Conservation (phyloP, 92 coral and sea anemone genomes). For the Isaurus tuberculatus region DNA sequence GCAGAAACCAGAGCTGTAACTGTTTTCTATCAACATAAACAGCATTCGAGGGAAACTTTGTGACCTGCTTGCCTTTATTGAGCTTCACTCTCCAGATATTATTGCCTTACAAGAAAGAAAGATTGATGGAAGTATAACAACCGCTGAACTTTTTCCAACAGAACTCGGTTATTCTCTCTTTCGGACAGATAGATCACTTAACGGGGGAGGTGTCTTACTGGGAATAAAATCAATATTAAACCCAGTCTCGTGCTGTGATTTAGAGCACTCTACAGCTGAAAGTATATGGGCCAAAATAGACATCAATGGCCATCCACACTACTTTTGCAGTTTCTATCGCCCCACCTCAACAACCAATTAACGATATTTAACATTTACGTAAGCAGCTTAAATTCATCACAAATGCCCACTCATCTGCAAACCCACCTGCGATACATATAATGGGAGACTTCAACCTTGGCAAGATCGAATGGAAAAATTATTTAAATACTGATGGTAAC, state of each 20-base stretch:
- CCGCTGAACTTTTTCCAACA: neutral
- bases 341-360: constrained; percentile 43
- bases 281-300: constrained; percentile 41
- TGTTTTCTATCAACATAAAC: constrained; percentile 1
- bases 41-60: neutral
- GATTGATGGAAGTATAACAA: neutral
- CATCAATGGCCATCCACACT: constrained; percentile 15
- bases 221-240: constrained; percentile 36
- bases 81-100: constrained; percentile 16
- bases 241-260: constrained; percentile 8
- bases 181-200: constrained; percentile 23
- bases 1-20: neutral
- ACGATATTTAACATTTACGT: constrained; percentile 1
- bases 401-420: constrained; percentile 12
- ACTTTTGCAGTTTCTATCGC: constrained; percentile 50
- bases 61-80: constrained; percentile 35
- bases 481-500: no score
- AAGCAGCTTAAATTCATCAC: constrained; percentile 16
- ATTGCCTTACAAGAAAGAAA: constrained; percentile 5
- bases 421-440: constrained; percentile 45
- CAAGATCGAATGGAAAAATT: constrained; percentile 45
- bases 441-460: constrained; percentile 52
- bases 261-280: neutral
- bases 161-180: neutral
- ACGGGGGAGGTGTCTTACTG: constrained; percentile 45